Conservation (phyloP, 2,113 vertebrate species). For the Formicarius rufipectus region DNA sequence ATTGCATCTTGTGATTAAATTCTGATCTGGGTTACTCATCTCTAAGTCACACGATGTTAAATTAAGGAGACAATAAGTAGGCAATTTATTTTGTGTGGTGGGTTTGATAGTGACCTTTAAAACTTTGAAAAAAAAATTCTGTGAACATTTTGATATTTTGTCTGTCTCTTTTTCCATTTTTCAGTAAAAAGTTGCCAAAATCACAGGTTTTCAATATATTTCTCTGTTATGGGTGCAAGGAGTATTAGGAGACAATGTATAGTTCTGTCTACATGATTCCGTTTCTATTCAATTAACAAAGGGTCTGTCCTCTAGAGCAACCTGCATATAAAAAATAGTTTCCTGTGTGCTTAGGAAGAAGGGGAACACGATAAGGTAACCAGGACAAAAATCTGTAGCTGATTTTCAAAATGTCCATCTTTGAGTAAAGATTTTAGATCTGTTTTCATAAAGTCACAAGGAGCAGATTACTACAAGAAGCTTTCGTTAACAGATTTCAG, state of each 20-base stretch:
- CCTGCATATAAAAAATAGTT: background rate
- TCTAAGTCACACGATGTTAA: background rate
- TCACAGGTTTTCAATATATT: background rate
- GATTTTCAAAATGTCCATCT: background rate
- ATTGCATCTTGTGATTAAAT: background rate
- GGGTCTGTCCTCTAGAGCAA: background rate
- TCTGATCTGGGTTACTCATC: background rate
- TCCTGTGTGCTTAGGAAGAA: background rate
- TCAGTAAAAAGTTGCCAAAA: background rate
- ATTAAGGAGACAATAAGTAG: background rate
- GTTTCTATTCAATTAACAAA: background rate
- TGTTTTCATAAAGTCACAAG: background rate
- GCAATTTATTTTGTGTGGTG: background rate
- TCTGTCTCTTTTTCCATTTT: background rate
- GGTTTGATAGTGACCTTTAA: background rate
- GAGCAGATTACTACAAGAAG: background rate
- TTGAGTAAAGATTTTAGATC: background rate
- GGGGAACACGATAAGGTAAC: background rate
- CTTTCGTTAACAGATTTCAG: background rate
- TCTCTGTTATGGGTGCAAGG: background rate
- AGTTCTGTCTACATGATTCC: background rate
- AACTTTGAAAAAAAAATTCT: background rate
- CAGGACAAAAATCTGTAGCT: background rate
- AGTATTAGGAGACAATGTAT: background rate
- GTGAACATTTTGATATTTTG: background rate